These are phyloP conservation scores for Pseudoips prasinana DNA, from an alignment of 2,888 invertebrate genomes.

Conservation along the genomic window DNA sequence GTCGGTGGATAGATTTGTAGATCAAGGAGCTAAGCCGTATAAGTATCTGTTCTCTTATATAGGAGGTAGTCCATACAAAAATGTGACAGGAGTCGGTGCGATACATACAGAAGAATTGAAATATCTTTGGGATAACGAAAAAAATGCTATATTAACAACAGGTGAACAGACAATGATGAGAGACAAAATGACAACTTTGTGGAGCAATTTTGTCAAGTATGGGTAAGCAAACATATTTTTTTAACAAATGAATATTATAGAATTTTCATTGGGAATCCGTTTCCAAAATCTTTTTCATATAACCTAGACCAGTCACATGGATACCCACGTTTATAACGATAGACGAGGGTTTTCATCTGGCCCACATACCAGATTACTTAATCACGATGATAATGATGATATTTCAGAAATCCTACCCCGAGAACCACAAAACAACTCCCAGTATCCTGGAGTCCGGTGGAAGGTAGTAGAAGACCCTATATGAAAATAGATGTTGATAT, in stretches of 20 bases:
- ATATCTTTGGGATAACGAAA: constrained; percentile 35
- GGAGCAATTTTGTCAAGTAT: constrained; percentile 54
- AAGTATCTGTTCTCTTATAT: constrained; percentile 47
- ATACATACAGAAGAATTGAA: constrained; percentile 43
- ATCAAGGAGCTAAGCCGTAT: constrained; percentile 32
- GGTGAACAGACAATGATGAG: constrained; percentile 43
- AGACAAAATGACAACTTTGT: constrained; percentile 43
- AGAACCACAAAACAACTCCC: constrained; percentile 36
- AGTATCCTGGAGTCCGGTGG: constrained; percentile 45
- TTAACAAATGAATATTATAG: too few species aligned
- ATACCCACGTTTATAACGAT: too few species aligned
- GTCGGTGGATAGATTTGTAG: constrained; percentile 39
- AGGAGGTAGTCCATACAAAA: constrained; percentile 35
- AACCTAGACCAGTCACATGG: too few species aligned
- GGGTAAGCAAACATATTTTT: too few species aligned
- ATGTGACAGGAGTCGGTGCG: constrained; percentile 41
- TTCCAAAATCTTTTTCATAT: too few species aligned
- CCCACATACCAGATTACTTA: too few species aligned
- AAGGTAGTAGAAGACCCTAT: constrained; percentile 29
- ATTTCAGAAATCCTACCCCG: constrained; percentile 57
- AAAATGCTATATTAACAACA: constrained; percentile 8
- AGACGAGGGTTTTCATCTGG: too few species aligned
- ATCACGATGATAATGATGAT: too few species aligned
- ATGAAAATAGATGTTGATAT: constrained; percentile 43
- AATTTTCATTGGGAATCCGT: too few species aligned